Percentiles rank a stretch among this genome's conserved stretches.
These are phyloP conservation scores for Parotocinclus haroldoi DNA, from an alignment of 2,797 vertebrate species.

Conservation along the genomic window DNA sequence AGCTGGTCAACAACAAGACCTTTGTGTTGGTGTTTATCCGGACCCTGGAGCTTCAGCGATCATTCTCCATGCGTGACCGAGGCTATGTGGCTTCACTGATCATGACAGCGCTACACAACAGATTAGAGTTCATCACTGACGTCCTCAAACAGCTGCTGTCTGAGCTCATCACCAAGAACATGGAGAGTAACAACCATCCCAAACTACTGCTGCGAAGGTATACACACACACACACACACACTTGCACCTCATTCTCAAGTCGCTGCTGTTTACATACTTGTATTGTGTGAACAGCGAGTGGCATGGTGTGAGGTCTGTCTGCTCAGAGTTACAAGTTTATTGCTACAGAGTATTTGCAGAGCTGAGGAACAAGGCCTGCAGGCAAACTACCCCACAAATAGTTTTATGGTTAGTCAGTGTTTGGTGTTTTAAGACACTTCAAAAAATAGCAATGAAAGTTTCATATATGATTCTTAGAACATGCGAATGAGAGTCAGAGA, in stretches of 20 bases:
- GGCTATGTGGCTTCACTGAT: conserved; percentile 94
- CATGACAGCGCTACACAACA: conserved; percentile 90
- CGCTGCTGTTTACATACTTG: too few species aligned
- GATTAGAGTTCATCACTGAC: conserved; percentile 91
- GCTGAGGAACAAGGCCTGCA: too few species aligned
- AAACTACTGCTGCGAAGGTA: conserved; percentile 93
- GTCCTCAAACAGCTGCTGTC: conserved; percentile 93
- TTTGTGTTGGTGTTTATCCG: conserved; percentile 94
- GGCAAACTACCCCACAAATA: background rate
- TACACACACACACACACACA: background rate
- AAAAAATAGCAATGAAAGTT: too few species aligned
- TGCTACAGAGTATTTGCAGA: too few species aligned
- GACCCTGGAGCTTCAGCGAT: conserved; percentile 89
- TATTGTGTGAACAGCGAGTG: too few species aligned
- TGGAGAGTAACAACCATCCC: conserved; percentile 97
- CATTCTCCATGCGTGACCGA: conserved; percentile 95
- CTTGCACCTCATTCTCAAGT: too few species aligned
- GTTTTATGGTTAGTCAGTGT: background rate
- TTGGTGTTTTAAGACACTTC: too few species aligned
- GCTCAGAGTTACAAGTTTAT: too few species aligned
- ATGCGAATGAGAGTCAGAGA: too few species aligned
- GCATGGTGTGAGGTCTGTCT: too few species aligned
- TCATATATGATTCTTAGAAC: too few species aligned
- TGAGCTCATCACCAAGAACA: conserved; percentile 91
- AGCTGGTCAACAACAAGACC: conserved; percentile 93